These are phyloP conservation scores for Bombus pyrosoma DNA, from an alignment of 1,140 invertebrate species.

Conservation along the genomic window DNA sequence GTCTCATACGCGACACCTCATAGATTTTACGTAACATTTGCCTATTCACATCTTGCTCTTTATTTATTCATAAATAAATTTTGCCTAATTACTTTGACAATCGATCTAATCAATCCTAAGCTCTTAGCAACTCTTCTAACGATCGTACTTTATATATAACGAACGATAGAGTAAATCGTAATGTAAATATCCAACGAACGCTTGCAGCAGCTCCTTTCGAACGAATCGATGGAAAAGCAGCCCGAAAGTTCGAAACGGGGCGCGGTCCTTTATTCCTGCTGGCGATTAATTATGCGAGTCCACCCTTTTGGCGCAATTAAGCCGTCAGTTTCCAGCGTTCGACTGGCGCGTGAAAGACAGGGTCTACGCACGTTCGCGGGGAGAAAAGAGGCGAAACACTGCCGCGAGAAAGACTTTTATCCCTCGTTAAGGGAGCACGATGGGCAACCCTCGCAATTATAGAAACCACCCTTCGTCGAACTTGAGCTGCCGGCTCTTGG, in stretches of 20 bases:
- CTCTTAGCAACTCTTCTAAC: no score
- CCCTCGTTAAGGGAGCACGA: slow-evolving; percentile 57
- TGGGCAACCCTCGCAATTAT: slow-evolving; percentile 66
- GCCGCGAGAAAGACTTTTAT: slow-evolving; percentile 60
- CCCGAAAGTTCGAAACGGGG: slow-evolving; percentile 4
- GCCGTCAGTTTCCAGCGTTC: slow-evolving; percentile 41
- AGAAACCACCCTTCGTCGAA: slow-evolving; percentile 66
- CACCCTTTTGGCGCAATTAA: slow-evolving; percentile 68
- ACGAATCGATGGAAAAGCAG: slow-evolving; percentile 43
- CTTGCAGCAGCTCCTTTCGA: not conserved
- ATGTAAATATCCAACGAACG: not conserved
- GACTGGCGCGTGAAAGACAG: slow-evolving; percentile 66
- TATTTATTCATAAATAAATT: no score
- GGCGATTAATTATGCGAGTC: slow-evolving; percentile 66
- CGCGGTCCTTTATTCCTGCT: slow-evolving; percentile 55
- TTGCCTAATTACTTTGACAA: no score
- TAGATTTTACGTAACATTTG: no score
- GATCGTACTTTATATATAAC: no score
- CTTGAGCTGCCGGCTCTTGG: slow-evolving; percentile 28
- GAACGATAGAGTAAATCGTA: no score
- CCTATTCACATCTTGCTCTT: no score
- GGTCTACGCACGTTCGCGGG: slow-evolving; percentile 46
- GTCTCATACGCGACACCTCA: no score
- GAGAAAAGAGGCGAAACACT: slow-evolving; percentile 47
- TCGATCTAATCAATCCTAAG: no score